Evolutionary conservation across 2,888 invertebrate species (phyloP), one percentile per base, ranked within the genome.

Genomic region (Agrochola litura): DNA sequence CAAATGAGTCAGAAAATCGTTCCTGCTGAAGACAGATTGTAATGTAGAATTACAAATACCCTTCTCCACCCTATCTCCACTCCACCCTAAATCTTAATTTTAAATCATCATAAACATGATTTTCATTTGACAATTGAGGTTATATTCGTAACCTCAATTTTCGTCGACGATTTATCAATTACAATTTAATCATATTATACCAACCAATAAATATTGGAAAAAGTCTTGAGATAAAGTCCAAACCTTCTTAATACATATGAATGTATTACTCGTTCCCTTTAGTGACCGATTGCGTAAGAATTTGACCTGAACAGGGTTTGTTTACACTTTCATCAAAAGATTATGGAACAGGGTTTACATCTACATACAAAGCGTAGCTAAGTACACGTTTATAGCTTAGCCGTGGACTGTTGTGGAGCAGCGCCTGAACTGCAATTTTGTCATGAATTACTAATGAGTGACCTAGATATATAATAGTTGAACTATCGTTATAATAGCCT

Each of bases 361-460:
- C 25, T 43, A 19, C 9, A 30, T 2, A 30, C 16, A 41, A 19
- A 72, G 16, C 19, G 4, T 6, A 56, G 73, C 30, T 43, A 43
- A 22, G 9, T 14, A n/a, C 37, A 14, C 54, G 0, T 46, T n/a
- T 4, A 1, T 63, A 46, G 25, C 8, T 16, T 30, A 41, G 6
- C 22, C 5, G 12, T 41, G 22, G 4, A 4, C 6, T 25, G 2
- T 25, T 41, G 22, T 68, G 30, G 6, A 79, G 10, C 19, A 14
- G 2, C 14, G 5, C 16, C 10, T 30, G 19, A n/a, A 41, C 37
- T 60, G 52, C n/a, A 64, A 65, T 60, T 65, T 54, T 5, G 30
- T 56, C 8, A 43, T 73, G 56, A 73, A 69, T 70, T 41, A 60
- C 16, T 74, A 58, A 82, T 70, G 41, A n/a, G 9, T 19, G 77